phyloP scores from a whole-genome alignment of 2,113 vertebrate genomes.

The Etia nguti region DNA sequence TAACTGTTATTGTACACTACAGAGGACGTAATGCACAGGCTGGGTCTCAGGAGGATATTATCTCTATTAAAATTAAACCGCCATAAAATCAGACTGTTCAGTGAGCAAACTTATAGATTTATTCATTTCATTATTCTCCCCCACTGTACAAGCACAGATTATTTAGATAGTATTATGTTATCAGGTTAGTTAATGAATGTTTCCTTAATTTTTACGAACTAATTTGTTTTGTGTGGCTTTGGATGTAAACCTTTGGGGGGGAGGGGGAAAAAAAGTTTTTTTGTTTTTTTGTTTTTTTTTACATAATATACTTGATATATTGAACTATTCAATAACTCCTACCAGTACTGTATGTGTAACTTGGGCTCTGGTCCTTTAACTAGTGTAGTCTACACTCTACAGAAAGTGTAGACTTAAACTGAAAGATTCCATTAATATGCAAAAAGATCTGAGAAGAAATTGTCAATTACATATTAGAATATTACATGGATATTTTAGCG shows the following conservation, averaged over 20 bases:
- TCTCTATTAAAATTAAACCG: background rate
- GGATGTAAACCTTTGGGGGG: no score
- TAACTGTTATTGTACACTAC: background rate
- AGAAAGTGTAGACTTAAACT: background rate
- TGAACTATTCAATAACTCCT: background rate
- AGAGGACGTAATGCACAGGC: background rate
- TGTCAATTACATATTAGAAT: background rate
- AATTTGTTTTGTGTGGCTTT: no score
- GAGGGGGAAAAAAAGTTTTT: no score
- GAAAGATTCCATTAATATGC: background rate
- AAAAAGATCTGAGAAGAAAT: background rate
- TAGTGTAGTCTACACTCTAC: background rate
- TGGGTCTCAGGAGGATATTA: background rate
- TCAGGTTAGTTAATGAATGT: no score
- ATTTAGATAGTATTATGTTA: background rate
- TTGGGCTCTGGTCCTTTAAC: background rate
- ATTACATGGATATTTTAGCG: background rate
- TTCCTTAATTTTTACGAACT: background rate
- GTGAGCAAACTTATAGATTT: background rate
- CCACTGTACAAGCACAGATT: background rate
- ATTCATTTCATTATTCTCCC: background rate
- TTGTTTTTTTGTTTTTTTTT: no score
- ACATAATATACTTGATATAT: background rate
- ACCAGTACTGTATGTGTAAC: background rate
- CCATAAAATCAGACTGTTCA: background rate